Evolutionary conservation across 2,797 vertebrate genomes (phyloP).

Genomic region (Anguilla megastoma): DNA sequence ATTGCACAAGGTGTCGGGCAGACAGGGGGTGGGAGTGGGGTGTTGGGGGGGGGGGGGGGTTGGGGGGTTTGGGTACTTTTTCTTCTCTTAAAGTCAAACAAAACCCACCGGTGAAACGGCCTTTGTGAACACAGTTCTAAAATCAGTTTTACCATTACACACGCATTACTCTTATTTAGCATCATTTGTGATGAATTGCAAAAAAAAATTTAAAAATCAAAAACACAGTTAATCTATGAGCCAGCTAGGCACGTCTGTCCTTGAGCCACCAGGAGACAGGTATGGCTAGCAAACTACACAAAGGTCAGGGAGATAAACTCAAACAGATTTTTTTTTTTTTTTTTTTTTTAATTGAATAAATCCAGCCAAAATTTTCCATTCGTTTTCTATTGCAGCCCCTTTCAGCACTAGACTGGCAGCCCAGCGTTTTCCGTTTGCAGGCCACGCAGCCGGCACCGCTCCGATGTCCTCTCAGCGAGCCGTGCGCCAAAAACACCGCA

Average conservation of each 20-base stretch:
- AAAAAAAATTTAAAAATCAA: neutral
- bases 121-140: neutral
- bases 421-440: neutral
- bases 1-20: conserved; percentile 76
- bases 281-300: neutral
- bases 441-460: neutral
- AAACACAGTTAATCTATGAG: neutral
- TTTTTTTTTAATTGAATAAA: neutral
- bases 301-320: neutral
- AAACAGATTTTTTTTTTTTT: neutral
- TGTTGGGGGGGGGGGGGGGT: conserved; percentile 32
- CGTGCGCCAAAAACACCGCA: neutral
- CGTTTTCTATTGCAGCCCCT: neutral
- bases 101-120: neutral
- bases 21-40: conserved; percentile 36
- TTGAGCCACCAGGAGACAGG: neutral
- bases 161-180: neutral
- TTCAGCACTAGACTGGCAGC: neutral
- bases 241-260: neutral
- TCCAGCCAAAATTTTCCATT: neutral
- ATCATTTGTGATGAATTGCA: neutral
- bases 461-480: too few relatives aligned
- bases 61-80: neutral
- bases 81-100: conserved; percentile 43
- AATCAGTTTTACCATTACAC: neutral